Conservation (phyloP, 1,140 invertebrate species). For the Lepidurus arcticus region DNA sequence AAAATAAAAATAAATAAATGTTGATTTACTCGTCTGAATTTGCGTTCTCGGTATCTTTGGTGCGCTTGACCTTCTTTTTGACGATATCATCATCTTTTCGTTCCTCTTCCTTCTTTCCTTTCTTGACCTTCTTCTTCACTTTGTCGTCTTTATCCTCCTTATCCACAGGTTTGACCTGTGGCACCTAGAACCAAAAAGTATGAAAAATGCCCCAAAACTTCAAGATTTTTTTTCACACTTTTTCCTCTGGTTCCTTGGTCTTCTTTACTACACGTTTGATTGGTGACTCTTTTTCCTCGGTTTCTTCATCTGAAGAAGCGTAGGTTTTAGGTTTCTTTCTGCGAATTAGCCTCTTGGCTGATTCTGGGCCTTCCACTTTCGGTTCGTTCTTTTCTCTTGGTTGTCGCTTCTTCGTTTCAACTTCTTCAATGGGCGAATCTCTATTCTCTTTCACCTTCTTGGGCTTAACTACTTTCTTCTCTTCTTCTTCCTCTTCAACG, state of each 20-base stretch:
- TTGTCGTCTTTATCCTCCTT: conserved; percentile 37
- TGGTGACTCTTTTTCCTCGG: conserved; percentile 26
- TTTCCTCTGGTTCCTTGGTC: not conserved
- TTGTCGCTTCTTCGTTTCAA: not conserved
- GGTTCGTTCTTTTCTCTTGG: not conserved
- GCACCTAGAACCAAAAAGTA: not conserved
- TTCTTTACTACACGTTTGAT: not conserved
- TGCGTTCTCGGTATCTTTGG: not conserved
- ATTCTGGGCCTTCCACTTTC: not conserved
- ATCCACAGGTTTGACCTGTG: not conserved
- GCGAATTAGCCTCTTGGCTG: not conserved
- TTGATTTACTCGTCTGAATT: not conserved
- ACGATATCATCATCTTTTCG: conserved; percentile 24
- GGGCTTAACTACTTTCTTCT: not conserved
- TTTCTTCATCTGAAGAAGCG: conserved; percentile 37
- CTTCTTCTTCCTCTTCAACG: conserved; percentile 22
- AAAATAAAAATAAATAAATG: not conserved
- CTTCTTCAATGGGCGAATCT: conserved; percentile 12
- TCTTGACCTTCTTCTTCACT: conserved; percentile 36
- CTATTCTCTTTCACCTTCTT: not conserved
- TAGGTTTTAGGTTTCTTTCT: conserved; percentile 23
- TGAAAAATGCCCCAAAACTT: not conserved
- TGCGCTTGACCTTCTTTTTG: conserved; percentile 40
- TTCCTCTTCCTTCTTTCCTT: conserved; percentile 36
- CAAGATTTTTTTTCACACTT: not conserved